phyloP scores from a whole-genome alignment of 2,888 invertebrate genomes.

The Eretmocerus hayati region DNA sequence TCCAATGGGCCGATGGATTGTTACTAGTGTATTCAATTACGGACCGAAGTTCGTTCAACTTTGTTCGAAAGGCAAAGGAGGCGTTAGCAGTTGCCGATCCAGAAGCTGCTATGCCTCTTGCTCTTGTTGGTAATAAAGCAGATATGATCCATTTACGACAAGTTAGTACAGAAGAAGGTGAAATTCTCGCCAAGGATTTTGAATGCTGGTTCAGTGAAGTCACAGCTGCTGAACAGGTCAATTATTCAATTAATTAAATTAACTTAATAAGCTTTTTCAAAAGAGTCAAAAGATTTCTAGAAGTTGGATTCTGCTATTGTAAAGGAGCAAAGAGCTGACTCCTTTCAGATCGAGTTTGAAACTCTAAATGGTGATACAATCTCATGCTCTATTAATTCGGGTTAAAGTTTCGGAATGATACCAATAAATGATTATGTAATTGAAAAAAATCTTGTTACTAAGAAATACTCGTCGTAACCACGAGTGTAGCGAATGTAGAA shows the following conservation, averaged over 20 bases:
- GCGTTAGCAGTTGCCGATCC: conserved; percentile 51
- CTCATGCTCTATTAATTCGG: too few relatives aligned
- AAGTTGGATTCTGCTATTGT: too few relatives aligned
- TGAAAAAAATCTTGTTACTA: too few relatives aligned
- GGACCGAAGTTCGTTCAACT: conserved; percentile 77
- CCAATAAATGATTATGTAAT: too few relatives aligned
- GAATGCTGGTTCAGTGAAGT: conserved; percentile 85
- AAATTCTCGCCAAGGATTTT: conserved; percentile 79
- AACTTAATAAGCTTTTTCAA: too few relatives aligned
- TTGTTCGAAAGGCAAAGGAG: conserved; percentile 67
- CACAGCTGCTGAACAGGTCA: conserved; percentile 76
- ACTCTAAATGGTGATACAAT: too few relatives aligned
- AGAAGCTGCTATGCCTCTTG: conserved; percentile 68
- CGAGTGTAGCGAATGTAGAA: too few relatives aligned
- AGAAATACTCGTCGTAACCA: too few relatives aligned
- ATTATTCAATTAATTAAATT: background rate
- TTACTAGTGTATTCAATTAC: conserved; percentile 86
- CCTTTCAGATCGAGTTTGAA: too few relatives aligned
- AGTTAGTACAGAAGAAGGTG: conserved; percentile 82
- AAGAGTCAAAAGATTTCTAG: background rate
- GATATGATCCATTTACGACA: conserved; percentile 87
- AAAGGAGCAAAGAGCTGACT: too few relatives aligned
- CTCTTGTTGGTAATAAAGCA: conserved; percentile 84
- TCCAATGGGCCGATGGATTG: conserved; percentile 87
- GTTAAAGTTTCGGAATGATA: too few relatives aligned